These are phyloP conservation scores for Dynastes tityus DNA, from an alignment of 2,888 invertebrate genomes.

Conservation along the genomic window DNA sequence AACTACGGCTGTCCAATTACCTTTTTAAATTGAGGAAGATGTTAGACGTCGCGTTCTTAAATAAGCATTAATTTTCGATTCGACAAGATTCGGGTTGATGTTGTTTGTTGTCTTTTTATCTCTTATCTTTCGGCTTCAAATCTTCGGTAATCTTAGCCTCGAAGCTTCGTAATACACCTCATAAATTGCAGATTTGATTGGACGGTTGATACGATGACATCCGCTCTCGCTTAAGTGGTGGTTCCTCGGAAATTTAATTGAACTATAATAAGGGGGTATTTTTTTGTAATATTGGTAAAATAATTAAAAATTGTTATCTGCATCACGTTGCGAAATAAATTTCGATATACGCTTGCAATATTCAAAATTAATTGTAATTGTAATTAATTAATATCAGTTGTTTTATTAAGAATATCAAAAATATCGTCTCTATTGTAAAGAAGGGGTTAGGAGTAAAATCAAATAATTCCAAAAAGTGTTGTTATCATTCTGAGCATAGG, in stretches of 20 bases:
- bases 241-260: not conserved
- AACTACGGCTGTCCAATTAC: conserved; percentile 34
- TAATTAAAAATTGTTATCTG: not conserved
- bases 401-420: no score
- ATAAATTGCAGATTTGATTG: conserved; percentile 26
- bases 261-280: not conserved
- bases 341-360: no score
- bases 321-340: no score
- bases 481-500: no score
- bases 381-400: no score
- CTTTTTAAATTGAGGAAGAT: conserved; percentile 32
- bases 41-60: conserved; percentile 25
- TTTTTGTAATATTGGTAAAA: not conserved
- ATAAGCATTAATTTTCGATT: conserved; percentile 37
- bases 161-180: not conserved
- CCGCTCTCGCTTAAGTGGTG: not conserved
- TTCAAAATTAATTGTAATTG: no score
- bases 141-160: not conserved
- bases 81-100: conserved; percentile 10
- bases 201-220: conserved; percentile 16
- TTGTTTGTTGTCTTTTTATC: not conserved
- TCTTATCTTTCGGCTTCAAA: not conserved
- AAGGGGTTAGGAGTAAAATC: no score
- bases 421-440: no score
- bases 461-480: no score